Evolutionary conservation across 2,888 invertebrate genomes (phyloP).

Genomic region (Alsophila aescularia): DNA sequence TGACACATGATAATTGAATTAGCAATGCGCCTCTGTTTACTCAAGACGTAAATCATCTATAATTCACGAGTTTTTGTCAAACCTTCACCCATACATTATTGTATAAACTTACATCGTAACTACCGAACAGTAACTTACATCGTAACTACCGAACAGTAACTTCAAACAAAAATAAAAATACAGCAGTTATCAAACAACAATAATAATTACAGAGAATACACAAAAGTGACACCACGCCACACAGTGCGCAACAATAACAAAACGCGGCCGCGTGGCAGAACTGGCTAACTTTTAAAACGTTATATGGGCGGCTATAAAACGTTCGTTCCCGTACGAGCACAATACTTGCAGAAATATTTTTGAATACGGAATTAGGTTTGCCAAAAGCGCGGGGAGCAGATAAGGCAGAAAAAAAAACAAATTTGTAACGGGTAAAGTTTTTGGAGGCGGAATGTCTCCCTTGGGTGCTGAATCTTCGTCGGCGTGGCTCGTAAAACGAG

Average conservation of each 20-base stretch:
- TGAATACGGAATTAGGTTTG: slow-evolving; percentile 85
- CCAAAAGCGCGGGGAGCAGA: slow-evolving; percentile 83
- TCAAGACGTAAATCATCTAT: neutral
- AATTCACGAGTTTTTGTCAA: slow-evolving; percentile 31
- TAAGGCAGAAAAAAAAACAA: slow-evolving; percentile 84
- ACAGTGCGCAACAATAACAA: slow-evolving; percentile 51
- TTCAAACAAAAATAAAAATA: slow-evolving; percentile 55
- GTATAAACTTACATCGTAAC: slow-evolving; percentile 32
- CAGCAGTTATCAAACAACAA: slow-evolving; percentile 69
- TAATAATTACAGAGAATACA: slow-evolving; percentile 74
- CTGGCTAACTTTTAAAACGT: slow-evolving; percentile 83
- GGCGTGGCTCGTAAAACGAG: slow-evolving; percentile 82
- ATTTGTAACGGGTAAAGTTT: slow-evolving; percentile 85
- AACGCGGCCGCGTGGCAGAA: slow-evolving; percentile 69
- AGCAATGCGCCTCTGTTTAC: neutral
- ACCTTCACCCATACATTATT: slow-evolving; percentile 24
- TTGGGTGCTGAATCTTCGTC: slow-evolving; percentile 84
- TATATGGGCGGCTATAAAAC: slow-evolving; percentile 83
- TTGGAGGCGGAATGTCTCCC: slow-evolving; percentile 84
- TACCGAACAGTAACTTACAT: slow-evolving; percentile 31
- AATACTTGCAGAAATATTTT: slow-evolving; percentile 85
- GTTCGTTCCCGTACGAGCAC: slow-evolving; percentile 80
- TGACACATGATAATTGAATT: neutral
- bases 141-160: slow-evolving; percentile 29
- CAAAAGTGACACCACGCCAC: slow-evolving; percentile 60